Percentiles rank a stretch among this genome's conserved stretches.
These are phyloP conservation scores for Macrobrachium nipponense DNA, from an alignment of 1,140 invertebrate species.

Conservation along the genomic window DNA sequence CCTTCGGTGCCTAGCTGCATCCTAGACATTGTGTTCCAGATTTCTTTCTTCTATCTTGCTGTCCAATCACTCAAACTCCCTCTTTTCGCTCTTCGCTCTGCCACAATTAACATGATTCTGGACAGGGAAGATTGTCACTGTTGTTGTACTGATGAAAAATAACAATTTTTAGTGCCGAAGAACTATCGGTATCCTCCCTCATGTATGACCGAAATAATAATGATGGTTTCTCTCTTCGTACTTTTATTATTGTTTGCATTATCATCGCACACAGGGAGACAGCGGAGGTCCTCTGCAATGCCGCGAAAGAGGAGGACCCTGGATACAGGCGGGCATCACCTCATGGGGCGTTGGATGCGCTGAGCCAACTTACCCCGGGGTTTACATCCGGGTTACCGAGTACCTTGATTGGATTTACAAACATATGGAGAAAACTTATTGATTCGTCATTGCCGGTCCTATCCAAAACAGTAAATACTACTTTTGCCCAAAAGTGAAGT, in stretches of 20 bases:
- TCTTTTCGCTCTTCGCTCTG: too few relatives aligned
- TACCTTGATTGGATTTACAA: conserved; percentile 69
- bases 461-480: too few relatives aligned
- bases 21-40: too few relatives aligned
- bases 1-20: too few relatives aligned
- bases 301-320: conserved; percentile 46
- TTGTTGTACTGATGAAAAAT: too few relatives aligned
- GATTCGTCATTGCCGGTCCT: background rate
- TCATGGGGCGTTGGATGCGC: conserved; percentile 80
- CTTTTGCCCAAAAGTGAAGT: too few relatives aligned
- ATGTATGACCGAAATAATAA: background rate
- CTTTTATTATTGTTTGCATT: background rate
- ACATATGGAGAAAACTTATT: conserved; percentile 62
- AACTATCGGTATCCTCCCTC: background rate
- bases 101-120: too few relatives aligned
- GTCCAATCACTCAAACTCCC: too few relatives aligned
- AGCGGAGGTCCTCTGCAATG: conserved; percentile 61
- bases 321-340: conserved; percentile 73
- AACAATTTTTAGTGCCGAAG: too few relatives aligned
- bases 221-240: background rate
- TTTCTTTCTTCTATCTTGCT: too few relatives aligned
- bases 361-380: conserved; percentile 71
- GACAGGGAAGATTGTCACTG: too few relatives aligned
- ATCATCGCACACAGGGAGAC: conserved; percentile 46
- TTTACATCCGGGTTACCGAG: conserved; percentile 71